Percentiles rank a stretch among this genome's conserved stretches.
Evolutionary conservation across 64 coral and sea anemone species (phyloP).

Genomic region (Montipora cactus): DNA sequence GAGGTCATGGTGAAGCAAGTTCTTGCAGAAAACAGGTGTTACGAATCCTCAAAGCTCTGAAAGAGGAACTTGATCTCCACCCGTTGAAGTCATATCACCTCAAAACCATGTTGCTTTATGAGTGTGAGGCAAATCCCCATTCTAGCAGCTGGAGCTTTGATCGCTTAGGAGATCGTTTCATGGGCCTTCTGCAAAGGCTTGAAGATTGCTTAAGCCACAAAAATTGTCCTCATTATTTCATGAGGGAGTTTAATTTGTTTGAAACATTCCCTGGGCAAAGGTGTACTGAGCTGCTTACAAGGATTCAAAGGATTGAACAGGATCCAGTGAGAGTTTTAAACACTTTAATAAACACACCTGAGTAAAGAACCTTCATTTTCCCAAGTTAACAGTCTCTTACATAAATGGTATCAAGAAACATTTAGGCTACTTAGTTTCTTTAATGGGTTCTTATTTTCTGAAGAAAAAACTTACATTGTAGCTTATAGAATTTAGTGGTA

Average conservation of each 20-base stretch:
- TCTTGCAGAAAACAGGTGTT: slow-evolving; percentile 75
- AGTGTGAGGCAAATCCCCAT: slow-evolving; percentile 41
- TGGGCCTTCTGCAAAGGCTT: slow-evolving; percentile 40
- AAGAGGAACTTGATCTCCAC: slow-evolving; percentile 31
- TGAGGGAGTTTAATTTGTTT: neutral
- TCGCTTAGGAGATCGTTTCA: slow-evolving; percentile 18
- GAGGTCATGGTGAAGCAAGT: slow-evolving; percentile 13
- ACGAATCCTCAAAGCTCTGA: slow-evolving; percentile 74
- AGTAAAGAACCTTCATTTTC: too few species aligned
- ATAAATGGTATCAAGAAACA: too few species aligned
- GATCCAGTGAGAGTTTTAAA: too few species aligned
- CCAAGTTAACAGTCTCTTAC: too few species aligned
- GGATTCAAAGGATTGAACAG: too few species aligned
- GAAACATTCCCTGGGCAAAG: neutral
- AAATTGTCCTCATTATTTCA: slow-evolving; percentile 82
- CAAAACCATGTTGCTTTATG: slow-evolving; percentile 79
- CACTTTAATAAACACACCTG: too few species aligned
- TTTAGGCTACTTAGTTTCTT: too few species aligned
- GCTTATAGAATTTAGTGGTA: too few species aligned
- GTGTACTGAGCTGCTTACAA: neutral
- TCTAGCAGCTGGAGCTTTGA: neutral
- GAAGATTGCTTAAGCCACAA: neutral
- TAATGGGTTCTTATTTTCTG: too few species aligned
- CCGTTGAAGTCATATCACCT: slow-evolving; percentile 81
- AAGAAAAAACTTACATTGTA: too few species aligned